These are phyloP conservation scores for Paracyclopina nana DNA, from an alignment of 1,140 invertebrate species.

Conservation along the genomic window DNA sequence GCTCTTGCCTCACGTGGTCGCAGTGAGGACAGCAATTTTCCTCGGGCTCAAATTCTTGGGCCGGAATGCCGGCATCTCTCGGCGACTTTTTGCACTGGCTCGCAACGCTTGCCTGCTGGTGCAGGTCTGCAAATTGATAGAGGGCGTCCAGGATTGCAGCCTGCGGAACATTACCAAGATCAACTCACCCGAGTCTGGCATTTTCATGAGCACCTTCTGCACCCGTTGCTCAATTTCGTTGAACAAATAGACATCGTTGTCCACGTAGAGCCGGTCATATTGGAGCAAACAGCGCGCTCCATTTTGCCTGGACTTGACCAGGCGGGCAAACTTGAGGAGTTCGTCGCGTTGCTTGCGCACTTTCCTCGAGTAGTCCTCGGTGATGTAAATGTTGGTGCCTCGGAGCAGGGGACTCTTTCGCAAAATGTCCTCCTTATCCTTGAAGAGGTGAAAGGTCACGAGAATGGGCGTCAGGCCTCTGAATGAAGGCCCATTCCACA, in stretches of 20 bases:
- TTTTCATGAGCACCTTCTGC: conserved; percentile 13
- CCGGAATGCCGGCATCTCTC: too few species aligned
- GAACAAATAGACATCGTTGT: conserved; percentile 12
- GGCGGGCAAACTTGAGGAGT: conserved; percentile 13
- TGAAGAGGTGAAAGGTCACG: conserved; percentile 12
- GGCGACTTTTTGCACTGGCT: too few species aligned
- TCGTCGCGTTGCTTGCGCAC: conserved; percentile 14
- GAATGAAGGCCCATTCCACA: conserved; percentile 15
- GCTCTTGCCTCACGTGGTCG: too few species aligned
- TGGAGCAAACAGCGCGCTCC: neutral
- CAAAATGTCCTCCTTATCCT: conserved; percentile 12
- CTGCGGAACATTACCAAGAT: too few species aligned
- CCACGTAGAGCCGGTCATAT: conserved; percentile 14
- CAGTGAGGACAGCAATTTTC: too few species aligned
- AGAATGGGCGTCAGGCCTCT: conserved; percentile 10
- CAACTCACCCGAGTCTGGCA: neutral
- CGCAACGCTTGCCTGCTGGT: too few species aligned
- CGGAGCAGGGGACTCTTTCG: conserved; percentile 1
- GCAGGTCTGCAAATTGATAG: too few species aligned
- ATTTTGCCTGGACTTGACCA: neutral
- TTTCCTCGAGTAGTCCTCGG: conserved; percentile 15
- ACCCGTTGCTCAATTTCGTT: conserved; percentile 14
- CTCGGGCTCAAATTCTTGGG: too few species aligned
- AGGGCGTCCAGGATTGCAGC: too few species aligned
- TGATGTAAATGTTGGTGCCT: conserved; percentile 14